Evolutionary conservation across 2,113 vertebrate genomes (phyloP).

Genomic region (Myiopsitta monachus): DNA sequence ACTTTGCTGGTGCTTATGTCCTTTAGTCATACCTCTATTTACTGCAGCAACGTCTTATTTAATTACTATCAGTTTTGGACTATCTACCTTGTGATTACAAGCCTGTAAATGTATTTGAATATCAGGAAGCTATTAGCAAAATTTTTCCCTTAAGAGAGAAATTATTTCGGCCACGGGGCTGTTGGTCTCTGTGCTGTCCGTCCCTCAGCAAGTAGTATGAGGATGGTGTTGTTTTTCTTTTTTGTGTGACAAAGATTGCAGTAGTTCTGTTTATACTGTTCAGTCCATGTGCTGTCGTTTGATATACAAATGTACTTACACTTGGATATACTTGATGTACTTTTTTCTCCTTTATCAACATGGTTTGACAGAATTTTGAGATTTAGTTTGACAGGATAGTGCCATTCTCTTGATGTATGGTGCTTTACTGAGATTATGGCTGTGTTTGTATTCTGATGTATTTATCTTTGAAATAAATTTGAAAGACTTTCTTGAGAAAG

Average conservation of each 20-base stretch:
- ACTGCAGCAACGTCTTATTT: background rate
- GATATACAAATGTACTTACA: background rate
- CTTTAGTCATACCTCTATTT: background rate
- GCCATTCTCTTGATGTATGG: background rate
- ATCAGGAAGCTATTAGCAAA: background rate
- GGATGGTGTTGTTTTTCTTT: background rate
- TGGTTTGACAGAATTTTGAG: conserved; percentile 35
- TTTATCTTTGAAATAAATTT: conserved; percentile 35
- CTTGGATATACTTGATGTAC: background rate
- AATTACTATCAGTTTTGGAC: background rate
- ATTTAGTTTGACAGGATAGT: background rate
- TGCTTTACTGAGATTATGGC: conserved; percentile 13
- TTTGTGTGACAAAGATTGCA: background rate
- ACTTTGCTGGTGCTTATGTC: background rate
- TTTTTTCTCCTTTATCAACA: conserved; percentile 28
- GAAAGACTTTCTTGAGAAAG: background rate
- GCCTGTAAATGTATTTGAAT: background rate
- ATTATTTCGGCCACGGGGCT: background rate
- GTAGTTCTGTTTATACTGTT: background rate
- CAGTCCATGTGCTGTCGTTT: background rate
- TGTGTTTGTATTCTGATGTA: background rate
- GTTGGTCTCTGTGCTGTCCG: background rate
- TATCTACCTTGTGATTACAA: background rate
- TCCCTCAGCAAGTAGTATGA: background rate
- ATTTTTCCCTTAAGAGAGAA: background rate